phyloP scores from a whole-genome alignment of 2,888 invertebrate genomes.

The Mythimna pallens region DNA sequence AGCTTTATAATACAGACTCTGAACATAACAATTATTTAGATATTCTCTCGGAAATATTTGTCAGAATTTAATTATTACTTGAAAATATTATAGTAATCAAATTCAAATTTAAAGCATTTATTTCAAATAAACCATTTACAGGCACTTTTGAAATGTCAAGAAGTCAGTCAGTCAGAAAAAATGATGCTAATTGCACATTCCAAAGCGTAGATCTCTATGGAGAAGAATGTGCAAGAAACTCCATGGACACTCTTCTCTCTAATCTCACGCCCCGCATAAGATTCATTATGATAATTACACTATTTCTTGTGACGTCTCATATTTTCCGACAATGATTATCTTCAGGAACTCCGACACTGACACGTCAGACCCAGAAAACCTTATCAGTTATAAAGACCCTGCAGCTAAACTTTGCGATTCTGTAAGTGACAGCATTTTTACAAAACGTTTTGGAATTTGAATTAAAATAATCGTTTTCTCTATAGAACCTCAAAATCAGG shows the following conservation, averaged over 20 bases:
- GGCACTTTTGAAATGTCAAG: too few species aligned
- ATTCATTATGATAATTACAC: neutral
- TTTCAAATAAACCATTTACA: too few species aligned
- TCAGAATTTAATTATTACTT: neutral
- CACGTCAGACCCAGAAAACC: neutral
- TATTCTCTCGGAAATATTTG: neutral
- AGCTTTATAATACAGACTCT: neutral
- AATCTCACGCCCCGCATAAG: neutral
- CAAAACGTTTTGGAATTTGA: slow-evolving; percentile 11
- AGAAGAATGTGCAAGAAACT: too few species aligned
- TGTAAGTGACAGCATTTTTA: neutral
- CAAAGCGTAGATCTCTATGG: too few species aligned
- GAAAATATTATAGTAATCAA: neutral
- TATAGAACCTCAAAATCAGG: slow-evolving; percentile 31
- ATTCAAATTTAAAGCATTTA: too few species aligned
- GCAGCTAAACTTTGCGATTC: neutral
- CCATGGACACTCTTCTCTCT: too few species aligned
- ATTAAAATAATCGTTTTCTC: slow-evolving; percentile 16
- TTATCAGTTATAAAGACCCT: neutral
- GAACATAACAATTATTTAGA: neutral
- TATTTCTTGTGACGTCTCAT: neutral
- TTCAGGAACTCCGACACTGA: neutral
- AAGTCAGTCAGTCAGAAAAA: too few species aligned
- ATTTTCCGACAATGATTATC: neutral
- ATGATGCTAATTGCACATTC: too few species aligned